Base-by-base conservation (phyloP, 2,113 vertebrate species). In the Ictalurus furcatus region DNA sequence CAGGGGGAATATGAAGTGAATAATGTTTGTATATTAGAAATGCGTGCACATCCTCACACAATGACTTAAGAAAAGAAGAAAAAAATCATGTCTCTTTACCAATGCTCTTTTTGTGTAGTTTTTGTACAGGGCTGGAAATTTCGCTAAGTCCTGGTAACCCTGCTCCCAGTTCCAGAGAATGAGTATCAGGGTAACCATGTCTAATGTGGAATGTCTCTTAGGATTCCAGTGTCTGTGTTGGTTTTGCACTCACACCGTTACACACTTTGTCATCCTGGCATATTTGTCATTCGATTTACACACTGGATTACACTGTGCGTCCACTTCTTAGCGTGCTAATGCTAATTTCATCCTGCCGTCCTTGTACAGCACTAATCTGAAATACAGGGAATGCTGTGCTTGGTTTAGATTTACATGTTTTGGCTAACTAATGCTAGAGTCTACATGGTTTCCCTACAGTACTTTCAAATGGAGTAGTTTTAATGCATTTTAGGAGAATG, bases 121-220 rank as follows among this genome's bases (percentile, higher is more conserved):
- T 23, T 40, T 37, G 19, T 76, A 11, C 40, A 23, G 1, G 21
- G 25, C 44, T 58, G 54, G n/a, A 82, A 19, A 19, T 34, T 82
- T 82, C 8, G 44, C 52, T 23, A n/a, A 58, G 28, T 30, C 52
- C 14, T 59, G 19, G 14, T 61, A 83, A 83, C 80, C 30, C 14
- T 37, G 7, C 30, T 82, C 54, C 17, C 16, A 23, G 16, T 40
- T 23, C 44, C 25, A 12, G 17, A 81, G 40, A 17, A 17, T 16
- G 6, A 16, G 25, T 25, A 30, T 16, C 28, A 69, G n/a, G 21
- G 54, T 54, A 25, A 83, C 79, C 79, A 28, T 73, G 79, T 71
- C 87, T 73, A 73, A 83, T 83, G 63, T 73, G 87, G 79, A 88
- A 88, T 83, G 87, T 83, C 79, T 83, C 79, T 34, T 16, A 25